Conservation (phyloP, 2,888 invertebrate species). For the Tenodera sinensis region DNA sequence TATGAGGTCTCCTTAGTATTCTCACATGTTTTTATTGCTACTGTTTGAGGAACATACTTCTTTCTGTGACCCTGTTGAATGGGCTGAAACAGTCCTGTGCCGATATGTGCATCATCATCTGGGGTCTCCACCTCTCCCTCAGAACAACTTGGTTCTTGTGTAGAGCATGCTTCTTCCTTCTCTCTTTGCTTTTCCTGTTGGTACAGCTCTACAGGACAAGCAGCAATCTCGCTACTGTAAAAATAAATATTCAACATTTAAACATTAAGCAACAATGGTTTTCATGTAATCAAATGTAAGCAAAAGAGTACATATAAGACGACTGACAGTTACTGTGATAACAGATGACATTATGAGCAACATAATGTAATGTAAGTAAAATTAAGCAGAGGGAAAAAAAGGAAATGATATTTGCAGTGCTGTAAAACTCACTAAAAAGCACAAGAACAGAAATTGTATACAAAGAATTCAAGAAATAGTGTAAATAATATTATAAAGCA, state of each 20-base stretch:
- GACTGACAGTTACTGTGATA: no score
- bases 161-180: not conserved
- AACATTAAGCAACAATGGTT: not conserved
- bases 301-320: no score
- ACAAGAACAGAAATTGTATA: no score
- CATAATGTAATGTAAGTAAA: no score
- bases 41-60: not conserved
- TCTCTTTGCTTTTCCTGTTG: not conserved
- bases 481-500: no score
- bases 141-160: not conserved
- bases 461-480: no score
- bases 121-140: not conserved
- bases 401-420: no score
- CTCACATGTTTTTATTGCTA: not conserved
- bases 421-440: no score
- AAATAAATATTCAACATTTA: not conserved
- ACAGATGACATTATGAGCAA: no score
- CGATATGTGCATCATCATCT: not conserved
- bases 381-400: no score
- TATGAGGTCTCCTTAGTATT: no score
- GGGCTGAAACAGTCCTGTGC: constrained; percentile 1
- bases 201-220: not conserved
- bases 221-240: not conserved
- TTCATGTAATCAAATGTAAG: no score
- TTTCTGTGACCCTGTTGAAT: not conserved